A percentile compares a stretch with the other conserved stretches of the same genome.
phyloP scores from a whole-genome alignment of 92 coral and sea anemone species.

The Heliopora coerulea region DNA sequence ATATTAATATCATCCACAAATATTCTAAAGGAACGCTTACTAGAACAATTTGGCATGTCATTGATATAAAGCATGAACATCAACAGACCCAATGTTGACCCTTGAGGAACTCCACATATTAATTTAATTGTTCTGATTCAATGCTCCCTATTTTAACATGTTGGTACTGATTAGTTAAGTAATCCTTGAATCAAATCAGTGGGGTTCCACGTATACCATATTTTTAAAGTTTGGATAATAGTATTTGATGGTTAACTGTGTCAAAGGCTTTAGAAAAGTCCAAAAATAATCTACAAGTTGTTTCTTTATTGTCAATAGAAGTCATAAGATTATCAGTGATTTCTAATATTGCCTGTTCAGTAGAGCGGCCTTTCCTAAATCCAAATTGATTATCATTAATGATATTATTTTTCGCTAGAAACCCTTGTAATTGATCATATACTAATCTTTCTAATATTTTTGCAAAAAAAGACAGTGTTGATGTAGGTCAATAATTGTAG shows the following conservation, averaged over 20 bases:
- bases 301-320: too few relatives aligned
- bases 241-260: conserved; percentile 55
- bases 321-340: too few relatives aligned
- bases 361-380: too few relatives aligned
- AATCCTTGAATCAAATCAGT: conserved; percentile 37
- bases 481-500: too few relatives aligned
- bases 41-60: conserved; percentile 48
- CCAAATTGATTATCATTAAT: too few relatives aligned
- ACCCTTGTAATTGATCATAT: too few relatives aligned
- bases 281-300: too few relatives aligned
- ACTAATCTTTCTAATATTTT: too few relatives aligned
- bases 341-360: too few relatives aligned
- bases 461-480: too few relatives aligned
- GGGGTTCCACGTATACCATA: conserved; percentile 59
- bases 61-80: conserved; percentile 49
- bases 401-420: too few relatives aligned
- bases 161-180: not conserved
- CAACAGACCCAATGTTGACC: conserved; percentile 55
- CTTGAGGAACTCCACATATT: conserved; percentile 61
- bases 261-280: conserved; percentile 64
- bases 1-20: conserved; percentile 61
- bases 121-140: conserved; percentile 29
- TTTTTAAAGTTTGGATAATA: conserved; percentile 42
- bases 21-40: conserved; percentile 40
- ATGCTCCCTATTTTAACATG: conserved; percentile 2